Evolutionary conservation across 2,113 vertebrate genomes (phyloP).

Genomic region (Neodon shergylaensis): DNA sequence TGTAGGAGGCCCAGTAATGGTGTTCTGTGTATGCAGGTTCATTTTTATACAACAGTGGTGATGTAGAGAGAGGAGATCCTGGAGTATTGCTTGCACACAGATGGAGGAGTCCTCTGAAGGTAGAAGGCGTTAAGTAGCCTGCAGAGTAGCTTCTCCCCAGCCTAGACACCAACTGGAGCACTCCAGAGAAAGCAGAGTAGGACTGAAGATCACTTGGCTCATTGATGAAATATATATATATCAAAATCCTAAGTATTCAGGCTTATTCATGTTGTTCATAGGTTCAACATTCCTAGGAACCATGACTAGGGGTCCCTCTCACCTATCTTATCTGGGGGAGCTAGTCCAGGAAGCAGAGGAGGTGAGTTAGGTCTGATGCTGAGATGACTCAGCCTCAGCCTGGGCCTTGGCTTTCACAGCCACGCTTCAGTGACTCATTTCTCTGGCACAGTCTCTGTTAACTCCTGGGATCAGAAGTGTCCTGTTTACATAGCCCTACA

Average conservation of each 20-base stretch:
- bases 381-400: constrained; percentile 70
- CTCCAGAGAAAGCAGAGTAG: neutral
- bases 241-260: neutral
- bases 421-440: constrained; percentile 68
- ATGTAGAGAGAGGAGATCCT: neutral
- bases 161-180: neutral
- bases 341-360: constrained; percentile 6
- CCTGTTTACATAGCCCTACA: constrained; percentile 67
- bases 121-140: neutral
- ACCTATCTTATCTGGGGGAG: neutral
- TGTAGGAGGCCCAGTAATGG: neutral
- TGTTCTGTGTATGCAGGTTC: neutral
- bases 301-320: neutral
- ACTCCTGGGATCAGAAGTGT: constrained; percentile 72
- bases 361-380: neutral
- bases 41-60: neutral
- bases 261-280: neutral
- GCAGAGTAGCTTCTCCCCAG: neutral
- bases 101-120: neutral
- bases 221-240: neutral
- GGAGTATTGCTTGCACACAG: neutral
- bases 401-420: constrained; percentile 42
- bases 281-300: neutral
- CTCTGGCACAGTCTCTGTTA: constrained; percentile 71
- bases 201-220: neutral